Percentiles rank a stretch among this genome's conserved stretches.
phyloP scores from a whole-genome alignment of 2,113 vertebrate species.

The Notiomystis cincta region DNA sequence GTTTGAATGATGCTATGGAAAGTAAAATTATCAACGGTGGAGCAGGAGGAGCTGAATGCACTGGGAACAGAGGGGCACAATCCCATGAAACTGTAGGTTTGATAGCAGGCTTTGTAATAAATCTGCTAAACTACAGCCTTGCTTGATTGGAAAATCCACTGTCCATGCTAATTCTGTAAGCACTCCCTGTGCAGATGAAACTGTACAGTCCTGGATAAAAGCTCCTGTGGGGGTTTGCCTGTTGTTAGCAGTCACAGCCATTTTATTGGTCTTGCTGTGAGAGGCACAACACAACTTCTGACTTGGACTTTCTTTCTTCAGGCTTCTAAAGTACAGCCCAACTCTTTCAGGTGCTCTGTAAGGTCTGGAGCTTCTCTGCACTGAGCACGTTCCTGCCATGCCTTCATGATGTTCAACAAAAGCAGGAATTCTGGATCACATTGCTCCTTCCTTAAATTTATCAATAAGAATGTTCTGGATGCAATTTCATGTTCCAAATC shows the following conservation, averaged over 20 bases:
- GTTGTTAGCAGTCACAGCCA: rapidly evolving
- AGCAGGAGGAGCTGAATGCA: neutral
- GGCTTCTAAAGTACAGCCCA: neutral
- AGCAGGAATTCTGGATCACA: too few relatives aligned
- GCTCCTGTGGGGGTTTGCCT: rapidly evolving
- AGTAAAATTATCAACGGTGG: neutral
- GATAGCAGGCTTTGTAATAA: neutral
- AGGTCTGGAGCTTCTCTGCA: neutral
- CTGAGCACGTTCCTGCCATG: neutral
- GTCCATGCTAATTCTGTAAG: neutral
- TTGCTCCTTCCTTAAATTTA: neutral
- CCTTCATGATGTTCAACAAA: neutral
- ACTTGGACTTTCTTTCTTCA: neutral
- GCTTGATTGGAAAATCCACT: neutral
- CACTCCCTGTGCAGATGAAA: neutral
- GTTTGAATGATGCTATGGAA: neutral
- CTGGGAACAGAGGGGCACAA: neutral
- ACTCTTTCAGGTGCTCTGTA: neutral
- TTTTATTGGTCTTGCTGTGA: neutral
- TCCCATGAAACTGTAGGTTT: neutral
- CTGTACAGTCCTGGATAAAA: neutral
- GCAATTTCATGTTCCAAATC: neutral
- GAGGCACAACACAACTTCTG: neutral
- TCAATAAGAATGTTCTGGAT: neutral
- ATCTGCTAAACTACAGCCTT: neutral